Base-by-base conservation (phyloP, 2,113 vertebrate species). In the Phalacrocorax aristotelis region DNA sequence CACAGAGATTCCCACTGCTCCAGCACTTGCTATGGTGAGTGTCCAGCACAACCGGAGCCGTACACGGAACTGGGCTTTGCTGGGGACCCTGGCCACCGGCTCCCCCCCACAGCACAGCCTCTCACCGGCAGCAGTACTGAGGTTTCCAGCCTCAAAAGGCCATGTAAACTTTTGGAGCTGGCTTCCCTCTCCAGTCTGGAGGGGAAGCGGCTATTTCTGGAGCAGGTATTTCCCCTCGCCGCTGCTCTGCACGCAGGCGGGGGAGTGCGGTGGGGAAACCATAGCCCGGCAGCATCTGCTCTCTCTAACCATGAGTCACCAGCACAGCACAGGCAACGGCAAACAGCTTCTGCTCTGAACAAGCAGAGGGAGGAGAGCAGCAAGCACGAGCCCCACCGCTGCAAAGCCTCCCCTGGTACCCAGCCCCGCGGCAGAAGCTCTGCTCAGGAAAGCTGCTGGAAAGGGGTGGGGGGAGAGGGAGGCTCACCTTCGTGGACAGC, bases 401-500 rank as follows among this genome's bases (percentile, higher is more conserved):
- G 38, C 75, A 16, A 21, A 18, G 11, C 83, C 54, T 30, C 40
- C 15, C 32, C 17, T 0, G 1, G 29, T 4, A 4, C n/a, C 52
- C 80, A 44, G 60, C 29, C 34, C 15, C 6, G 1, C 20, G 1
- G 46, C 7, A 23, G 18, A 17, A 8, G 34, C 29, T 68, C 16
- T 0, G 5, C 6, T 12, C 5, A 0, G 1, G 71, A 42, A 18
- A 15, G 20, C 30, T 10, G 62, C 71, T 29, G 36, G 83, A 2
- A 12, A 12, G 38, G 21, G n/a, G 40, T 38, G 38, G 48, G 7
- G 19, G 62, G n/a, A 44, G 14, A 8, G 7, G 71, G 57, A 14
- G 62, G 34, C 80, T 86, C 97, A 99, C 99, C 99, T 99, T 99
- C 99, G 3, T 99, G 99, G 92, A 99, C 99, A 68, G 98, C 98